Evolutionary conservation across 2,797 vertebrate genomes (phyloP), one percentile per base, ranked within the genome.

Genomic region (Urophycis tenuis): DNA sequence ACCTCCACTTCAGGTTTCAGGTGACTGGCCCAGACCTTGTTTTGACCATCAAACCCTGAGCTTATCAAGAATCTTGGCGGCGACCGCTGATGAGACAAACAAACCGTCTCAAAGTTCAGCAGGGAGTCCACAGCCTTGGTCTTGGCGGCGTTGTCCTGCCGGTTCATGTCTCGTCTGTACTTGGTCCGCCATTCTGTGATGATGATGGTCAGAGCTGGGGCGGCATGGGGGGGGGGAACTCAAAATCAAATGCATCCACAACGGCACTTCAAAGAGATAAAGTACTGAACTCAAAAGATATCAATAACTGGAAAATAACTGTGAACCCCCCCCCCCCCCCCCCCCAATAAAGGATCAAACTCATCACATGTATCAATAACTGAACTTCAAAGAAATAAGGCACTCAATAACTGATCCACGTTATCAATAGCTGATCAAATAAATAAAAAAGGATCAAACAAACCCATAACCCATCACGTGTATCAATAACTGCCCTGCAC

Each of bases 171-270:
- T 11, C 97, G 94, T 3, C 96, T 94, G 89, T 95, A 99, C 86
- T 96, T 98, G 14, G 96, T 94, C 86, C 98, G 96, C 98, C 98
- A 99, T 77, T 99, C 97, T 0, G 96, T 98, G 90, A 99, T 96
- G 77, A 96, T 87, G 79, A 99, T 95, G 70, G 97, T 99, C 83
- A 98, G 85, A 81, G 93, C 97, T 99, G 85, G 0, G 5, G 25
- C 41, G 70, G 31, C 7, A 8, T n/a, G 14, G 30, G 45, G n/a
- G 53, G 1, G n/a, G 9, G n/a, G n/a, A 19, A 3, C 3, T 49
- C 14, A 49, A 49, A 49, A 49, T 49, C 1, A 19, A 49, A 17
- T 12, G 1, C 19, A 19, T 1, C 41, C 17, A 49, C 2, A 12
- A 41, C 8, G 34, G 8, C 34, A 35, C n/a, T n/a, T 35, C 34